Base-by-base conservation (phyloP, 2,888 invertebrate species). In the Latrodectus elegans region DNA sequence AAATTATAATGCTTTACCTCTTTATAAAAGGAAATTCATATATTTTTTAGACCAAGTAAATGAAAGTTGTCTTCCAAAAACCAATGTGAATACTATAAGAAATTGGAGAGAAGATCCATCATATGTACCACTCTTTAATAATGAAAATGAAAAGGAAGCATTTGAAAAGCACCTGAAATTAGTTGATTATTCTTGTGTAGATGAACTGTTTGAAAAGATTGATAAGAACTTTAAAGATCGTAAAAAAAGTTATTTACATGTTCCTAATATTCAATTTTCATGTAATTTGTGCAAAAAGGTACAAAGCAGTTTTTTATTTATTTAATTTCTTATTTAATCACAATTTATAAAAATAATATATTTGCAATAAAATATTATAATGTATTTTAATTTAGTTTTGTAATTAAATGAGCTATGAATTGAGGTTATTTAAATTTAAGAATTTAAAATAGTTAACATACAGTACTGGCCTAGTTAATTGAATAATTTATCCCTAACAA, bases 151-250 rank as follows among this genome's bases (percentile, higher is more conserved):
- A 70, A 76, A 74, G 64, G 17, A 26, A 14, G 85, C 60, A 10
- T 88, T 88, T 82, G 85, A 88, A 52, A 64, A 82, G 3, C 81
- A 85, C 65, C 6, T 88, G n/a, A 88, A 88, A 38, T 73, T 85
- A 14, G 81, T 88, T 55, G 85, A 88, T 71, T 82, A 84, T 15
- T 85, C 85, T 74, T 85, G 38, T 77, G 82, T 88, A 17, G 88
- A 88, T 70, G 14, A n/a, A 22, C 49, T 88, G 17, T 88, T 77
- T 53, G 22, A 10, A 11, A 73, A 72, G 53, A 49, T 10, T 49
- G 53, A 81, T 6, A 73, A 53, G 0, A 81, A 65, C 51, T 52
- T 15, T 12, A 75, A 74, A 52, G 15, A 60, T 14, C 64, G 8
- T 3, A n/a, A 51, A 12, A 64, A 55, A 26, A 52, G 15, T 11